Conservation (phyloP, 1,140 invertebrate species). For the Ephestia elutella region DNA sequence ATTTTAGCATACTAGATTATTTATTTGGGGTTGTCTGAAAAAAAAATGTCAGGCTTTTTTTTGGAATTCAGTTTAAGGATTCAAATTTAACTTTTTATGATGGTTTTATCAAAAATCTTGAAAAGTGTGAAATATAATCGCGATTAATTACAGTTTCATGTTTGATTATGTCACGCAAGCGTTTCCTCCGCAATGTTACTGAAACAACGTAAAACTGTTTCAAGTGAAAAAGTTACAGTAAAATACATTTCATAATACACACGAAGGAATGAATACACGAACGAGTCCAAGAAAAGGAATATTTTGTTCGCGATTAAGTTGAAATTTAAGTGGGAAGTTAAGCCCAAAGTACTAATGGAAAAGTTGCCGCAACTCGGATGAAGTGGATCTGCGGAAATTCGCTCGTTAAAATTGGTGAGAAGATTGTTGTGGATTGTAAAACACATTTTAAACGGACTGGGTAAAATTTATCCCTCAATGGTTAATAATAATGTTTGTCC, state of each 20-base stretch:
- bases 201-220: too few species aligned
- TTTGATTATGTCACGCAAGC: not conserved
- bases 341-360: slow-evolving; percentile 43
- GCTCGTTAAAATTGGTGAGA: slow-evolving; percentile 29
- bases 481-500: not conserved
- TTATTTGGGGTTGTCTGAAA: too few species aligned
- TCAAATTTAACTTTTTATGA: too few species aligned
- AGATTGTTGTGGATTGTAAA: slow-evolving; percentile 34
- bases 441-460: slow-evolving; percentile 23
- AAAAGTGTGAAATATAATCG: too few species aligned
- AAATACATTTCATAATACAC: not conserved
- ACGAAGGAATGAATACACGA: slow-evolving; percentile 5
- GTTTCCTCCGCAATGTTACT: not conserved
- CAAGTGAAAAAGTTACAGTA: not conserved
- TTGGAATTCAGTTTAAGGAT: too few species aligned
- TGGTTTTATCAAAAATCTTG: not conserved
- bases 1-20: not conserved
- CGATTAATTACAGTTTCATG: not conserved
- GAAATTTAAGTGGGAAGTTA: slow-evolving; percentile 45
- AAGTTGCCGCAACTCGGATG: slow-evolving; percentile 43
- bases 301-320: slow-evolving; percentile 48
- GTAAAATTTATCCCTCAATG: slow-evolving; percentile 5
- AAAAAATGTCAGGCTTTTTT: not conserved
- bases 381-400: slow-evolving; percentile 34
- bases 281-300: slow-evolving; percentile 35